A percentile compares a stretch with the other conserved stretches of the same genome.
These are phyloP conservation scores for Sebastes nivosus DNA, from an alignment of 2,797 vertebrate genomes.

Conservation along the genomic window DNA sequence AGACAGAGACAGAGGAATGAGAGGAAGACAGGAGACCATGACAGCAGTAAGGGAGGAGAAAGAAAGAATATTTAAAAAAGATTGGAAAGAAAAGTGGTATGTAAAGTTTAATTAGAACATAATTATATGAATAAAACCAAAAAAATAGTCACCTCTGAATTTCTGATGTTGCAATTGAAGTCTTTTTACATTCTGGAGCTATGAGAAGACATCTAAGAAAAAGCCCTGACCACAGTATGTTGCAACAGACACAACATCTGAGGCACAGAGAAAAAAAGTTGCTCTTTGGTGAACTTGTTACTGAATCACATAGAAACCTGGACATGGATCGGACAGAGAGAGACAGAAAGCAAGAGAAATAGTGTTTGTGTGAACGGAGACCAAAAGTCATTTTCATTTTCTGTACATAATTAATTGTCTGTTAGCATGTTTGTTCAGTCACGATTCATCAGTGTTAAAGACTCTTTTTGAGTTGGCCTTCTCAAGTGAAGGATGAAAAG, in stretches of 20 bases:
- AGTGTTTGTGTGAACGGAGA: not conserved
- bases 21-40: not conserved
- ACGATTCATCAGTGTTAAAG: not conserved
- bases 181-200: not conserved
- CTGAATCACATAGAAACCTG: not conserved
- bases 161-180: not conserved
- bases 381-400: not conserved
- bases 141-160: not conserved
- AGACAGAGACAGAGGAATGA: not conserved
- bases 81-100: not conserved
- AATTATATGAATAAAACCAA: not conserved
- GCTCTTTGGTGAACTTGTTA: not conserved
- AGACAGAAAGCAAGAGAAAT: not conserved
- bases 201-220: slow-evolving; percentile 15
- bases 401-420: not conserved
- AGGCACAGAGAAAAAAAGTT: not conserved
- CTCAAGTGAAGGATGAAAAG: not conserved
- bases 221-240: not conserved
- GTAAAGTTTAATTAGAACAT: not conserved
- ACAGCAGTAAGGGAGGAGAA: not conserved
- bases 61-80: not conserved
- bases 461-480: not conserved
- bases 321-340: not conserved
- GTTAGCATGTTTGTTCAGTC: not conserved
- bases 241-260: slow-evolving; percentile 31